These are phyloP conservation scores for Caenorhabditis virilis DNA, from an alignment of 2,888 invertebrate genomes.

Conservation along the genomic window DNA sequence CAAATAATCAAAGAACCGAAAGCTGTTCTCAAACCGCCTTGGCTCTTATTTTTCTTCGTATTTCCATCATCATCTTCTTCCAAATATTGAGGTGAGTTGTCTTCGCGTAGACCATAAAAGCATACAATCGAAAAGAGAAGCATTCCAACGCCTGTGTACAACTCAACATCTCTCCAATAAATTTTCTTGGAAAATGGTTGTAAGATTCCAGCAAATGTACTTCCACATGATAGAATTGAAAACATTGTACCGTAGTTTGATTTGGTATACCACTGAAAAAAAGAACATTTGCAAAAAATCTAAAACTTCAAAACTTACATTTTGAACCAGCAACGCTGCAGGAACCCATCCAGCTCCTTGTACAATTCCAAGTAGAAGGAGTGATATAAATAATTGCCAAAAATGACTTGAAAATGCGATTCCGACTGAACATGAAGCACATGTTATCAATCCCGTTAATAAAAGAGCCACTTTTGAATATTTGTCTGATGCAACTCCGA, in stretches of 20 bases:
- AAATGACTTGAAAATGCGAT: slow-evolving; percentile 23
- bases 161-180: slow-evolving; percentile 43
- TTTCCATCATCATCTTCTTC: slow-evolving; percentile 8
- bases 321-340: slow-evolving; percentile 32
- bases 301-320: no score
- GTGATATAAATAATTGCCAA: slow-evolving; percentile 34
- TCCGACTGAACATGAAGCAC: slow-evolving; percentile 19
- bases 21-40: slow-evolving; percentile 18
- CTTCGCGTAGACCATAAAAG: slow-evolving; percentile 20
- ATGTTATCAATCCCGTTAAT: slow-evolving; percentile 27
- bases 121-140: slow-evolving; percentile 25
- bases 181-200: slow-evolving; percentile 37
- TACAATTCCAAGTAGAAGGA: slow-evolving; percentile 34
- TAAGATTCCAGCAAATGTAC: slow-evolving; percentile 44
- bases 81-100: slow-evolving; percentile 21
- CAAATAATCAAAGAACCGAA: slow-evolving; percentile 26
- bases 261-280: slow-evolving; percentile 43
- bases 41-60: slow-evolving; percentile 10
- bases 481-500: slow-evolving; percentile 45
- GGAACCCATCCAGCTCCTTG: slow-evolving; percentile 53
- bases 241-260: slow-evolving; percentile 46
- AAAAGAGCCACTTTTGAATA: slow-evolving; percentile 36
- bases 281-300: no score
- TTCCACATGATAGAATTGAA: slow-evolving; percentile 46
- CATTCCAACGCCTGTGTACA: slow-evolving; percentile 31